Conservation (phyloP, 2,797 vertebrate genomes). For the Peromyscus nudipes region DNA sequence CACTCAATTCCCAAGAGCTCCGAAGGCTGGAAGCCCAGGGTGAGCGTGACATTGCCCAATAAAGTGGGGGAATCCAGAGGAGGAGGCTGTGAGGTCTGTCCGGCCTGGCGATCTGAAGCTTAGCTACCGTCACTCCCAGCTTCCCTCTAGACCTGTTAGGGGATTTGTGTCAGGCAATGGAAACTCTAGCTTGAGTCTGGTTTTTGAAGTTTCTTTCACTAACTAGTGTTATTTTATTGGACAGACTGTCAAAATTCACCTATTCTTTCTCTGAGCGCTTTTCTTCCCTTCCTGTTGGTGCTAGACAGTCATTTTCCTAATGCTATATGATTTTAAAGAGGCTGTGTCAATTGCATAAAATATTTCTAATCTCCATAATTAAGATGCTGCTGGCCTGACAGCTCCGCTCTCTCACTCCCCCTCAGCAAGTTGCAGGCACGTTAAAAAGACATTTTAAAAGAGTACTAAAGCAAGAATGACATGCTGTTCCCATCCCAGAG, state of each 20-base stretch:
- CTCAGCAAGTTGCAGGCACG: slow-evolving; percentile 73
- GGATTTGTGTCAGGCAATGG: slow-evolving; percentile 63
- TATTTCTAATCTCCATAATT: slow-evolving; percentile 85
- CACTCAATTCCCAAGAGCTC: neutral
- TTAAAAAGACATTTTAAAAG: slow-evolving; percentile 73
- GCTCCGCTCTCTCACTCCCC: slow-evolving; percentile 76
- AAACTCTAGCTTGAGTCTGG: slow-evolving; percentile 53
- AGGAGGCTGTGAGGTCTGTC: neutral
- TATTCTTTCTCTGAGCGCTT: slow-evolving; percentile 61
- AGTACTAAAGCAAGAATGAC: slow-evolving; percentile 71
- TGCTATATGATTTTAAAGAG: slow-evolving; percentile 80
- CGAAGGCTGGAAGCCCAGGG: neutral
- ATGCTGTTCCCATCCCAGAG: slow-evolving; percentile 52
- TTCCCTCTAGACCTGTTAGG: slow-evolving; percentile 56
- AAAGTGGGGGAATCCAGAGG: neutral
- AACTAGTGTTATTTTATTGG: slow-evolving; percentile 76
- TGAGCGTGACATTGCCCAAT: neutral
- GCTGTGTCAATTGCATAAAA: slow-evolving; percentile 81
- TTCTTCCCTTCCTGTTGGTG: slow-evolving; percentile 69
- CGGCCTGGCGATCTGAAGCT: slow-evolving; percentile 44
- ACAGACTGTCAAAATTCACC: slow-evolving; percentile 75
- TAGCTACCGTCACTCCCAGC: neutral
- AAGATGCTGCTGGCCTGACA: slow-evolving; percentile 83
- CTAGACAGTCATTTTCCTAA: slow-evolving; percentile 74
- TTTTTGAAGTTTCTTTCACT: slow-evolving; percentile 57